A percentile compares a stretch with the other conserved stretches of the same genome.
phyloP scores from a whole-genome alignment of 2,113 vertebrate species.

The Amphiprion ocellaris region DNA sequence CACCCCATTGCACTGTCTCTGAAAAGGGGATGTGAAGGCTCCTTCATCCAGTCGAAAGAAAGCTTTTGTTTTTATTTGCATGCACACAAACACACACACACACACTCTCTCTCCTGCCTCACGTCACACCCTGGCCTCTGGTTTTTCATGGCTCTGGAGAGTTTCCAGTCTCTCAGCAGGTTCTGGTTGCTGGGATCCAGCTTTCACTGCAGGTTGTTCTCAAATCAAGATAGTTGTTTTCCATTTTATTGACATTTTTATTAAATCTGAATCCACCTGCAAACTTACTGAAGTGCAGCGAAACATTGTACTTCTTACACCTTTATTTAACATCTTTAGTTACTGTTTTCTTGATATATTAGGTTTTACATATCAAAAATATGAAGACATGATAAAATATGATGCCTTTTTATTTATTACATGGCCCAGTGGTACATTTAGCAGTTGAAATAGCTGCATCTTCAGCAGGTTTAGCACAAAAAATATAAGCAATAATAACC shows the following conservation, averaged over 20 bases:
- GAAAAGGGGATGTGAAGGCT: not conserved
- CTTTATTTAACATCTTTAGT: no score
- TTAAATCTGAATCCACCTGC: not conserved
- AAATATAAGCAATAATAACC: no score
- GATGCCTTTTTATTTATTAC: no score
- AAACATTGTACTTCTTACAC: no score
- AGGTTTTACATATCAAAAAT: no score
- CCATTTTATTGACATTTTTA: not conserved
- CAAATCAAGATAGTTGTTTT: not conserved
- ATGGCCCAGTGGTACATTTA: no score
- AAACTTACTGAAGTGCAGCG: not conserved
- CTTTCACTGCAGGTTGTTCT: not conserved
- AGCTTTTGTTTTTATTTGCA: slow-evolving; percentile 22
- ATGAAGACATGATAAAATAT: no score
- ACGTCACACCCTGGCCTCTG: slow-evolving; percentile 18
- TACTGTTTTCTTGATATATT: no score
- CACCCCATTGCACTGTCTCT: not conserved
- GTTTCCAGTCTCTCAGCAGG: not conserved
- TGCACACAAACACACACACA: not conserved
- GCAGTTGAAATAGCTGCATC: no score
- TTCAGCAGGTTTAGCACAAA: no score
- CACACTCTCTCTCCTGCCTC: not conserved
- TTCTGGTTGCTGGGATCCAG: not conserved
- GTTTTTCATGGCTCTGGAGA: slow-evolving; percentile 2
- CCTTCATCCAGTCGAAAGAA: slow-evolving; percentile 18